A percentile compares a stretch with the other conserved stretches of the same genome.
Evolutionary conservation across 2,888 invertebrate genomes (phyloP).

Genomic region (Nesidiocoris tenuis): DNA sequence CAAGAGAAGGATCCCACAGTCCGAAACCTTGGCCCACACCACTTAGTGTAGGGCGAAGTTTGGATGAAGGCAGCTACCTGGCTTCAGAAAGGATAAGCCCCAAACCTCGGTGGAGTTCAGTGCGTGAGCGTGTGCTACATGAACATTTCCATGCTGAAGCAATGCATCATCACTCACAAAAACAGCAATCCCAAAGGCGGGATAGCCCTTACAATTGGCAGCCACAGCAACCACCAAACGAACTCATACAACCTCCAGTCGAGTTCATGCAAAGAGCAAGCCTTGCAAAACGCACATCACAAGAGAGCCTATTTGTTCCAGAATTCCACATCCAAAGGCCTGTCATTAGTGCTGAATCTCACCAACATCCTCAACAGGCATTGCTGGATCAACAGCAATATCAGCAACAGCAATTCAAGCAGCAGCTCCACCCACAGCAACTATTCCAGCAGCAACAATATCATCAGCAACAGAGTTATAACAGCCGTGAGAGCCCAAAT

Average conservation of each 20-base stretch:
- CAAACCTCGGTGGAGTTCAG: slow-evolving; percentile 37
- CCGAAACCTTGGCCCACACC: slow-evolving; percentile 36
- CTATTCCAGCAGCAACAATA: not conserved
- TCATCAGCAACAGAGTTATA: not conserved
- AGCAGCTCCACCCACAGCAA: no score
- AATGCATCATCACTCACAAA: not conserved
- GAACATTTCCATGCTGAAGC: slow-evolving; percentile 14
- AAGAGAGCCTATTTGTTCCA: slow-evolving; percentile 26
- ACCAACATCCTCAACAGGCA: not conserved
- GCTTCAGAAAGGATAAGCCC: slow-evolving; percentile 35
- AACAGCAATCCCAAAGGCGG: not conserved
- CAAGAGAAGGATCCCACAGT: slow-evolving; percentile 29
- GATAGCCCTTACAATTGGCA: slow-evolving; percentile 20
- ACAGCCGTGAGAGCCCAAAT: not conserved
- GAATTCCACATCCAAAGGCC: slow-evolving; percentile 34
- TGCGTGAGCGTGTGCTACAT: slow-evolving; percentile 23
- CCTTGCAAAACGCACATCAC: slow-evolving; percentile 16
- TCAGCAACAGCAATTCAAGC: not conserved
- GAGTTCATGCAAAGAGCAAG: slow-evolving; percentile 29
- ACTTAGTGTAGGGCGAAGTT: slow-evolving; percentile 22
- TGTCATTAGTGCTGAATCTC: slow-evolving; percentile 1
- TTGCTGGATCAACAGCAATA: not conserved
- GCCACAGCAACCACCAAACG: slow-evolving; percentile 14
- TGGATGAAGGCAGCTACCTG: slow-evolving; percentile 34
- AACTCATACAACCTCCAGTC: slow-evolving; percentile 19